Evolutionary conservation across 2,113 vertebrate genomes (phyloP).

Genomic region (Grammomys surdaster): DNA sequence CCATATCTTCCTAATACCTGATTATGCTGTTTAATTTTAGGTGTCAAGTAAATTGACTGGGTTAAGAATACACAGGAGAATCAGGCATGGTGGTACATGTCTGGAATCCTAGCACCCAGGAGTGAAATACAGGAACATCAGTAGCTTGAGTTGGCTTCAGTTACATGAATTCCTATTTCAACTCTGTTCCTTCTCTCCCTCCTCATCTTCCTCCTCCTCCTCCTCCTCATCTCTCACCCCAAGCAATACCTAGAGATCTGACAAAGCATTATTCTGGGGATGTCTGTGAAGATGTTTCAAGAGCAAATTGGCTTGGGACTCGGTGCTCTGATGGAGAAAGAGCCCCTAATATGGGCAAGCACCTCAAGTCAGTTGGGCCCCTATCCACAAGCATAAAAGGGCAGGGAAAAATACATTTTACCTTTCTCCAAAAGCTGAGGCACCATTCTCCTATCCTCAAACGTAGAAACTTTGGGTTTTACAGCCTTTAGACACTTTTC

Average conservation of each 20-base stretch:
- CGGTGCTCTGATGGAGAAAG: not conserved
- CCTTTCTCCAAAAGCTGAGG: not conserved
- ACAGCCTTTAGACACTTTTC: not conserved
- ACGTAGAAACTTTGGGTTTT: not conserved
- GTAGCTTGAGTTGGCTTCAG: accelerated
- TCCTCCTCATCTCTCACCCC: no score
- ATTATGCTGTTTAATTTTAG: not conserved
- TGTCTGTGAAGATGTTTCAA: not conserved
- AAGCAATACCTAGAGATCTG: not conserved
- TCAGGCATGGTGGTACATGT: not conserved
- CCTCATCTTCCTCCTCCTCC: no score
- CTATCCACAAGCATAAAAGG: not conserved
- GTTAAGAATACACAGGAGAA: not conserved
- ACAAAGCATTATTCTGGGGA: not conserved
- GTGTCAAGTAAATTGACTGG: not conserved
- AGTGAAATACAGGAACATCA: not conserved
- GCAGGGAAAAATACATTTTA: not conserved
- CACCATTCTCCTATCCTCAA: not conserved
- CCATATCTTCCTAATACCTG: not conserved
- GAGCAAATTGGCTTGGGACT: not conserved
- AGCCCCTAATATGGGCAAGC: not conserved
- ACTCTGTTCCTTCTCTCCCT: no score
- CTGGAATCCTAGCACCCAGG: no score
- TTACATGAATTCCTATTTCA: not conserved
- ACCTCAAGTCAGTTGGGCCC: not conserved